phyloP scores from a whole-genome alignment of 2,113 vertebrate genomes.

The Anguilla rostrata region DNA sequence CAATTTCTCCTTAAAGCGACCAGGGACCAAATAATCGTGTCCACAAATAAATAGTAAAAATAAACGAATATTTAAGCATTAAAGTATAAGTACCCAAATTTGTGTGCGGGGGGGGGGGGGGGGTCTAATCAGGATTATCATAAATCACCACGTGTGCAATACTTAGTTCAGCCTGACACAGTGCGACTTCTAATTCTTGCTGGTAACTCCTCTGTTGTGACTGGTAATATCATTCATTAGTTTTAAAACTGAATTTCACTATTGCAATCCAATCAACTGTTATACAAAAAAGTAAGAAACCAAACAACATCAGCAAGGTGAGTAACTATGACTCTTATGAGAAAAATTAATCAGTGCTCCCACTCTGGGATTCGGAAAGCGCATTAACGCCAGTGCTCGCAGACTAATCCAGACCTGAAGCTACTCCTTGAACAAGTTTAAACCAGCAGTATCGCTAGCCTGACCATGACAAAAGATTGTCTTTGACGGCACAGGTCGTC shows the following conservation, averaged over 20 bases:
- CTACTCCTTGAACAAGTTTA: constrained; percentile 39
- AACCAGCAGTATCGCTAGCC: constrained; percentile 34
- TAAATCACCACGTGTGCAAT: not conserved
- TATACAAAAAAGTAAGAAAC: not conserved
- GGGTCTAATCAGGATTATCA: not conserved
- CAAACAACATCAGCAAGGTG: not conserved
- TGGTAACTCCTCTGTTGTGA: not conserved
- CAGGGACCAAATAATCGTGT: not conserved
- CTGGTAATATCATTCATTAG: not conserved
- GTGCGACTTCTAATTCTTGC: not conserved
- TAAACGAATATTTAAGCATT: not conserved
- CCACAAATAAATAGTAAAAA: not conserved
- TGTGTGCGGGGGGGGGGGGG: not conserved
- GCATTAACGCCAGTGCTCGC: constrained; percentile 23
- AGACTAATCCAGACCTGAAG: constrained; percentile 31
- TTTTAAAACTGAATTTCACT: not conserved
- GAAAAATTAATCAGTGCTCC: not conserved
- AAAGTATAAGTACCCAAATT: not conserved
- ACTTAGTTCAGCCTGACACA: not conserved
- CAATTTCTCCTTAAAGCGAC: not conserved
- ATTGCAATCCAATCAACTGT: not conserved
- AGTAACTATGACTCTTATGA: not conserved
- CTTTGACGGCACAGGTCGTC: not conserved
- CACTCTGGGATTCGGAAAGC: constrained; percentile 7
- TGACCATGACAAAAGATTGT: constrained; percentile 17